Base-by-base conservation (phyloP, 2,888 invertebrate species). In the Cheilosia scutellata region DNA sequence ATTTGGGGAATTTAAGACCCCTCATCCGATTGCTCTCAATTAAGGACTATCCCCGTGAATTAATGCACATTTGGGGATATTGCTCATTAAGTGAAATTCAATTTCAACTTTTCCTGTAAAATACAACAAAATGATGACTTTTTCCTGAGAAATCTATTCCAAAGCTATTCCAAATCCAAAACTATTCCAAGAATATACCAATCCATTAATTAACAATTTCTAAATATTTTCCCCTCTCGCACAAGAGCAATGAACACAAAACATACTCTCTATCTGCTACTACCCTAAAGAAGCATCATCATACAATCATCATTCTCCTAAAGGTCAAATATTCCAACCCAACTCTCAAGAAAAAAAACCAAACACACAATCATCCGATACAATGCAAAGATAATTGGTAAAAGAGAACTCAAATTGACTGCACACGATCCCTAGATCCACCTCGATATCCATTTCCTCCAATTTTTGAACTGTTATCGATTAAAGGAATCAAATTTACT, bases 401-500 rank as follows among this genome's bases (percentile, higher is more conserved):
- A 71, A 58, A 42, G 40, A 65, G 58, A 77, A 66, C 71, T 66
- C 53, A 71, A 70, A 70, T 31, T 82, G 82, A 82, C 58, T 82
- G 47, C 71, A 78, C 71, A 66, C 77, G 65, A 66, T 82, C 72
- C 71, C 78, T 77, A 82, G 71, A 82, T 82, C 82, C 71, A 70
- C 53, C 71, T 72, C 53, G 77, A 72, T 82, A 72, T 77, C 47
- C 77, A 47, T 72, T 82, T 77, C 53, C 60, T 76, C 13, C 25
- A 63, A 27, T 55, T 68, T 63, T 33, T 27, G n/a, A 42, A 40
- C 58, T 66, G 53, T 82, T 82, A 82, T 82, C 82, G 77, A 82
- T 82, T 71, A 77, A 62, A 66, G 60, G 60, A 78, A 82, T 82
- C 82, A 78, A 77, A 82, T 82, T 82, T 77, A 60, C 72, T 82